A percentile compares a stretch with the other conserved stretches of the same genome.
These are phyloP conservation scores for Tribolium madens DNA, from an alignment of 1,140 invertebrate species.

Conservation along the genomic window DNA sequence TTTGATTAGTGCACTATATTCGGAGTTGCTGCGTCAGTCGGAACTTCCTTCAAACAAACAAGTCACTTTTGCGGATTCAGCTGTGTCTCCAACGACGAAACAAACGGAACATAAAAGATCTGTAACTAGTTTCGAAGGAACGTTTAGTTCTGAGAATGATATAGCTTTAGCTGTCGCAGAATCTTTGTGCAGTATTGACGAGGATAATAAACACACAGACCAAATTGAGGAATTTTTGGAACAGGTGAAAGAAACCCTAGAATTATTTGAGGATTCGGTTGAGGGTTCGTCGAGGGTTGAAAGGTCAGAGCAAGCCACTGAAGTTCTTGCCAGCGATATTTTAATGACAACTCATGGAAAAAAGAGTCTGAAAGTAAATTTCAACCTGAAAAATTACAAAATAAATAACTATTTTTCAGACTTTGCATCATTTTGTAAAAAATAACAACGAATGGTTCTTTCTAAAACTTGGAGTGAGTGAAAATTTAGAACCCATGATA, in stretches of 20 bases:
- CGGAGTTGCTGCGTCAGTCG: conserved; percentile 66
- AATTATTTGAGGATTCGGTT: conserved; percentile 61
- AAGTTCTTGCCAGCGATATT: conserved; percentile 70
- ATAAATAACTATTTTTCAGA: conserved; percentile 65
- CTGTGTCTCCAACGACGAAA: conserved; percentile 22
- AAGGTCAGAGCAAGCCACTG: conserved; percentile 66
- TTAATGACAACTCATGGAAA: conserved; percentile 69
- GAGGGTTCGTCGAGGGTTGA: conserved; percentile 67
- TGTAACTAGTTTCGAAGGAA: conserved; percentile 66
- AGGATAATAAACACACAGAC: conserved; percentile 79
- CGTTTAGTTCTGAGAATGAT: conserved; percentile 61
- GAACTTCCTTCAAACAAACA: conserved; percentile 64
- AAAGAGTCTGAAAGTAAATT: conserved; percentile 68
- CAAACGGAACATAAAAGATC: conserved; percentile 13
- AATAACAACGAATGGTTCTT: conserved; percentile 76
- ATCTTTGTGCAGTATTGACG: conserved; percentile 81
- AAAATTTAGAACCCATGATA: conserved; percentile 59
- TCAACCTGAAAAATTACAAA: neutral
- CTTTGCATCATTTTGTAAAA: conserved; percentile 76
- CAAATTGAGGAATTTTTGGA: conserved; percentile 74
- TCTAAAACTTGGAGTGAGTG: conserved; percentile 69
- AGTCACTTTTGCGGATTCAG: conserved; percentile 43
- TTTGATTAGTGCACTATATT: conserved; percentile 71
- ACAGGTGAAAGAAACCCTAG: conserved; percentile 67
- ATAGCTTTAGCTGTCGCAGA: conserved; percentile 74